Percentiles rank a stretch among this genome's conserved stretches.
phyloP scores from a whole-genome alignment of 2,888 invertebrate species.

The Chaitophorus viminalis region DNA sequence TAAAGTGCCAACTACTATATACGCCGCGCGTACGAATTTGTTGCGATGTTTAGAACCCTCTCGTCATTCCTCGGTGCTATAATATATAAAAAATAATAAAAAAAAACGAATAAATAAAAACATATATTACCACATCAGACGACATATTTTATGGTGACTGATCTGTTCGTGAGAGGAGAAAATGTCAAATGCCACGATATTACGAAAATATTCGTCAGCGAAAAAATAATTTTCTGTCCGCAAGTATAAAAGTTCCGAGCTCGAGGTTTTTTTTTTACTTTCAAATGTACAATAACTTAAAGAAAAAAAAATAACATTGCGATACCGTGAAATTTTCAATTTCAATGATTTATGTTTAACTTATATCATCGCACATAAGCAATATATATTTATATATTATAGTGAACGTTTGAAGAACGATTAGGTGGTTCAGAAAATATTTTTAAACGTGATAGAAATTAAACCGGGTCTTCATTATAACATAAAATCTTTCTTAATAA shows the following conservation, averaged over 20 bases:
- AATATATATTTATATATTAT: too few species aligned
- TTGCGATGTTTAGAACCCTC: not conserved
- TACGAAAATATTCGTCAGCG: not conserved
- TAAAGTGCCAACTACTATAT: too few species aligned
- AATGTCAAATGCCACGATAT: not conserved
- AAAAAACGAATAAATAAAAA: not conserved
- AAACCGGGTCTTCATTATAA: not conserved
- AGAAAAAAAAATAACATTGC: not conserved
- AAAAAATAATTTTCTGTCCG: not conserved
- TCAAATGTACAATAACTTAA: not conserved
- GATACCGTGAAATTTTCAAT: not conserved
- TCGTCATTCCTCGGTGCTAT: not conserved
- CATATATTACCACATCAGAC: not conserved
- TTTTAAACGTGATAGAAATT: not conserved
- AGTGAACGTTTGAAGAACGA: not conserved
- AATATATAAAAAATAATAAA: not conserved
- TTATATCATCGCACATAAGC: not conserved
- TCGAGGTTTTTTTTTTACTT: not conserved
- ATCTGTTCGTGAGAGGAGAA: not conserved
- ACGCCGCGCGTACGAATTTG: not conserved
- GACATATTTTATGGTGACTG: not conserved
- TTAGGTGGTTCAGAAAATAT: not conserved
- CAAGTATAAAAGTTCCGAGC: too few species aligned
- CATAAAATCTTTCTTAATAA: too few species aligned
- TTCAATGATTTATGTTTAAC: slow-evolving; percentile 14